Evolutionary conservation across 2,113 vertebrate genomes (phyloP).

Genomic region (Phasianus colchicus): DNA sequence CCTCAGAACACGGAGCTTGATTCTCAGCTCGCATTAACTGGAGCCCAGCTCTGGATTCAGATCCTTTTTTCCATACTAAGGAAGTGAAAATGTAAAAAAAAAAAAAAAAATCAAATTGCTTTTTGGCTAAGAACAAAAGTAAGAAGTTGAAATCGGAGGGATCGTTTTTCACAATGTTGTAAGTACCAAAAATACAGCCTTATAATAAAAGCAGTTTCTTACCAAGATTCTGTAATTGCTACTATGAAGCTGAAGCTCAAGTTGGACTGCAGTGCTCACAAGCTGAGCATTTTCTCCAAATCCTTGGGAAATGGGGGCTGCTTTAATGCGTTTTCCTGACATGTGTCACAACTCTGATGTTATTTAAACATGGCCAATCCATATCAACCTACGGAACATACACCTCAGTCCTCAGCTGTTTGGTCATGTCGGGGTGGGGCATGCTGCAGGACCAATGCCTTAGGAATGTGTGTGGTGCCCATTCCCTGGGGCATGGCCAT

Average conservation of each 20-base stretch:
- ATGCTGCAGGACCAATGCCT: not conserved
- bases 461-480: not conserved
- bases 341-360: conserved; percentile 8
- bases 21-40: conserved; percentile 45
- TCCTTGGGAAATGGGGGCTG: conserved; percentile 8
- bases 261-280: not conserved
- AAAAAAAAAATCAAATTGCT: not conserved
- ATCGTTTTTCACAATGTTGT: conserved; percentile 29
- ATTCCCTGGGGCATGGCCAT: not conserved
- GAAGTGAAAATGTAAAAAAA: not conserved
- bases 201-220: not conserved
- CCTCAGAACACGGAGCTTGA: not conserved
- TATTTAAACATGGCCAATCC: conserved; percentile 12
- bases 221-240: not conserved
- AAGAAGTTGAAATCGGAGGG: conserved; percentile 19
- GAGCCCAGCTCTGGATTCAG: not conserved
- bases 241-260: conserved; percentile 6
- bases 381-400: not conserved
- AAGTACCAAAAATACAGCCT: not conserved
- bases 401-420: not conserved
- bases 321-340: conserved; percentile 40
- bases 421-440: not conserved
- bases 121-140: conserved; percentile 47
- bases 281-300: conserved; percentile 8
- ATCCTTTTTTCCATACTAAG: conserved; percentile 36